Evolutionary conservation across 2,888 invertebrate genomes (phyloP), one percentile per base, ranked within the genome.

Genomic region (Brachylomia viminalis): DNA sequence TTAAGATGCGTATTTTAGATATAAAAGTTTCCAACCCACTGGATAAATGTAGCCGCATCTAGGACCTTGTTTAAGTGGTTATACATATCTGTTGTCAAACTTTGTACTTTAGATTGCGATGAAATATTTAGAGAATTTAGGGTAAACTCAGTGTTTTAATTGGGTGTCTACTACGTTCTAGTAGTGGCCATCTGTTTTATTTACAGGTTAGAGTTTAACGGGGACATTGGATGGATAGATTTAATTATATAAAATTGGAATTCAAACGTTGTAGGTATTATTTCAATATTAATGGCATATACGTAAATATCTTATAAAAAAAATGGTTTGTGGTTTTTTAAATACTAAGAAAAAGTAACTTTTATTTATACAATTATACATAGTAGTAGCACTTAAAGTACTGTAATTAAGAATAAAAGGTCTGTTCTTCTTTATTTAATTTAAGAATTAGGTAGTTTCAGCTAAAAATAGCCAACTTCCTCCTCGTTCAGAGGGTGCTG

Each of bases 1-100:
- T 92, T 75, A 94, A 94, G 94, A 93, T 87, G 88, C 81, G 86
- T 87, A 84, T 88, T 88, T 86, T 82, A 84, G 80, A 76, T 77
- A 81, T 75, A 83, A 86, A 80, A 83, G 74, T 83, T 87, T 85
- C 54, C 47, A 79, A 49, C 52, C 38, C 47, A 17, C 47, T 68
- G 59, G 45, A 64, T 79, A 56, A 75, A 69, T 72, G 66, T 75
- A 65, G 54, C 15, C 42, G 30, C 42, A 49, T 42, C 56, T 59
- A 69, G 68, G 52, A 67, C 56, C 49, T 59, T 49, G 72, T 59
- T 45, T 58, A 75, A 72, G 72, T 72, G 56, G 62, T 73, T 86
- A 71, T 86, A 73, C 72, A 77, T 83, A 86, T 67, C 67, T 62
- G 45, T 77, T 77, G 59, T 71, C 30, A 38, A 83, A 73, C 68